Evolutionary conservation across 2,113 vertebrate genomes (phyloP).

Genomic region (Todiramphus chloris): DNA sequence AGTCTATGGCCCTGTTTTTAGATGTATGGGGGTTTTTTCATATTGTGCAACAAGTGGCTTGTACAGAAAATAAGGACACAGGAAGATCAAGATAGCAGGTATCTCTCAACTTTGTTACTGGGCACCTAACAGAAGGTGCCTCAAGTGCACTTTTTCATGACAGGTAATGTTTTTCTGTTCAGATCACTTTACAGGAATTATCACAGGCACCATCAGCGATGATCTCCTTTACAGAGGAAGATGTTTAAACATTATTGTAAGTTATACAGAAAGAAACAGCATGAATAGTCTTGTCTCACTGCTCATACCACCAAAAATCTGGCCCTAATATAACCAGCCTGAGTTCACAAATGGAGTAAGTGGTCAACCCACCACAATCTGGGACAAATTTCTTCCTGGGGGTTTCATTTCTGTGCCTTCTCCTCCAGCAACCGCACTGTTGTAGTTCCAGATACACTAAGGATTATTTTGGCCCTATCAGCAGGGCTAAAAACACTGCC

Average conservation of each 20-base stretch:
- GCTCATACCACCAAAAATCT: not conserved
- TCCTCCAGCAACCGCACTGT: not conserved
- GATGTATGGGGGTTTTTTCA: no score
- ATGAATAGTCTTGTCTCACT: accelerated
- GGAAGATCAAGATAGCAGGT: not conserved
- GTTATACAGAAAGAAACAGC: not conserved
- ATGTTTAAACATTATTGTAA: not conserved
- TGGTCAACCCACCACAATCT: not conserved
- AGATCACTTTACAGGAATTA: not conserved
- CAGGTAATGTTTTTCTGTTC: not conserved
- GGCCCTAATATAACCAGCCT: not conserved
- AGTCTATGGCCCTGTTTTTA: not conserved
- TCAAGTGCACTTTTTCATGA: not conserved
- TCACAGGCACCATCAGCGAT: not conserved
- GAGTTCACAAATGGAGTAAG: not conserved
- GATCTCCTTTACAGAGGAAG: not conserved
- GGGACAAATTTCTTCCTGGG: not conserved
- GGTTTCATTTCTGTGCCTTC: not conserved
- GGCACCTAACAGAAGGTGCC: not conserved
- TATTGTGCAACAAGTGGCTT: not conserved
- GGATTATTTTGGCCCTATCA: not conserved
- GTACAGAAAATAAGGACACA: not conserved
- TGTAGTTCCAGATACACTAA: not conserved
- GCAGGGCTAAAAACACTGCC: not conserved
- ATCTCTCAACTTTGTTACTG: not conserved